Evolutionary conservation across 2,797 vertebrate genomes (phyloP).

Genomic region (Todus mexicanus): DNA sequence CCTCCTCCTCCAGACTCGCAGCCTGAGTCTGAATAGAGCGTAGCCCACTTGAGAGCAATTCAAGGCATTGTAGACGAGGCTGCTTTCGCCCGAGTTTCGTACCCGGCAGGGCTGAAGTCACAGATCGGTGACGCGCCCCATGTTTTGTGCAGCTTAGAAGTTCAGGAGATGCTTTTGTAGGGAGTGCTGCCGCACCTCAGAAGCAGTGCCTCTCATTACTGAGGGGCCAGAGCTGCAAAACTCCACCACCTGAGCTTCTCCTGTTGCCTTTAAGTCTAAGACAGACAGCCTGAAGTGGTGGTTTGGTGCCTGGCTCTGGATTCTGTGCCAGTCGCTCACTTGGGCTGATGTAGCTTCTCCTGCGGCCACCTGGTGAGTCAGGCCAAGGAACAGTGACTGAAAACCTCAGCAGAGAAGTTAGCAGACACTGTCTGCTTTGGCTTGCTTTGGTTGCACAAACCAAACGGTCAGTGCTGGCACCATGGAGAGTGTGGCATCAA

Average conservation of each 20-base stretch:
- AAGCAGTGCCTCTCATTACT: not conserved
- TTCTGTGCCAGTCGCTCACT: not conserved
- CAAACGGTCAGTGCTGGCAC: not conserved
- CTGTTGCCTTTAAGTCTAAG: not conserved
- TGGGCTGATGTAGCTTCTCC: not conserved
- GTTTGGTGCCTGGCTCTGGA: not conserved
- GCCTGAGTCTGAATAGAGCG: not conserved
- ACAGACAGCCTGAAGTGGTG: not conserved
- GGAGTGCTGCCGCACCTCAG: not conserved
- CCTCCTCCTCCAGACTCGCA: not conserved
- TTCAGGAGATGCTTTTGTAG: not conserved
- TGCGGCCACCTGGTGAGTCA: not conserved
- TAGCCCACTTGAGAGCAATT: not conserved
- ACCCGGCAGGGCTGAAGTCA: not conserved
- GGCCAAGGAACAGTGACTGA: not conserved
- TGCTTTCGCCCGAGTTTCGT: not conserved
- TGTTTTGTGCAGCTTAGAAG: not conserved
- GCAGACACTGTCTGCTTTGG: not conserved
- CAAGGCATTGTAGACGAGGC: not conserved
- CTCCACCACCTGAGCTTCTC: not conserved
- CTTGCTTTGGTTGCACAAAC: not conserved
- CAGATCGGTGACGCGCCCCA: accelerated
- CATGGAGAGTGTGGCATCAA: not conserved
- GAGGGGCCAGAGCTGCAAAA: not conserved
- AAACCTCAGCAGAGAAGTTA: not conserved